These are phyloP conservation scores for Ammodramus savannarum DNA, from an alignment of 2,113 vertebrate genomes.

Conservation along the genomic window DNA sequence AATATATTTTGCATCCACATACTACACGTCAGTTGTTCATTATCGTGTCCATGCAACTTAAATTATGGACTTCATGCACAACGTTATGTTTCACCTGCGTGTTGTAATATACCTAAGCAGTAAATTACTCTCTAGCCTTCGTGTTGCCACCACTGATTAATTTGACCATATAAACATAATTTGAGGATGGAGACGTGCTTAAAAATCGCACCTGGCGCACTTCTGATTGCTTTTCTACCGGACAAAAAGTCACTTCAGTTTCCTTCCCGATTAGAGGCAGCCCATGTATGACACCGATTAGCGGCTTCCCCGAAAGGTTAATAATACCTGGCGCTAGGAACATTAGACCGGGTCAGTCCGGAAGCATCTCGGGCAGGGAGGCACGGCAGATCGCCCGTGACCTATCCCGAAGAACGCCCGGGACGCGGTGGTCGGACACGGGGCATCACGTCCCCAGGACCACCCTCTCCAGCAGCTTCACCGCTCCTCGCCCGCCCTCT, in stretches of 20 bases:
- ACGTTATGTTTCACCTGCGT: background rate
- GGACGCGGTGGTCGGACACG: background rate
- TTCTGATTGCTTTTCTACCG: background rate
- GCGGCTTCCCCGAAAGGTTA: background rate
- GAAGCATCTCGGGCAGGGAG: background rate
- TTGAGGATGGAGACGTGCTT: background rate
- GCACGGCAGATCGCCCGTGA: accelerated
- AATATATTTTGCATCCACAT: background rate
- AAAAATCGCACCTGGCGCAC: background rate
- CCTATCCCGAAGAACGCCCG: background rate
- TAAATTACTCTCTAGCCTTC: background rate
- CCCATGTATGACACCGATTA: background rate
- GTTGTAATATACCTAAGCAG: background rate
- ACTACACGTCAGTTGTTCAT: background rate
- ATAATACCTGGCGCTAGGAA: background rate
- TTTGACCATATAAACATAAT: background rate
- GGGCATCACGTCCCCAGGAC: background rate
- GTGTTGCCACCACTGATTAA: background rate
- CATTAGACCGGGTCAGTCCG: background rate
- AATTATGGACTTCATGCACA: background rate
- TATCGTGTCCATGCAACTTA: background rate
- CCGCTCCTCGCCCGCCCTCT: accelerated
- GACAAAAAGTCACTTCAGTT: background rate
- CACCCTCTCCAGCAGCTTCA: background rate
- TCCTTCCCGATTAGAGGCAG: background rate